These are phyloP conservation scores for Asobara japonica DNA, from an alignment of 1,140 invertebrate species.

Conservation along the genomic window DNA sequence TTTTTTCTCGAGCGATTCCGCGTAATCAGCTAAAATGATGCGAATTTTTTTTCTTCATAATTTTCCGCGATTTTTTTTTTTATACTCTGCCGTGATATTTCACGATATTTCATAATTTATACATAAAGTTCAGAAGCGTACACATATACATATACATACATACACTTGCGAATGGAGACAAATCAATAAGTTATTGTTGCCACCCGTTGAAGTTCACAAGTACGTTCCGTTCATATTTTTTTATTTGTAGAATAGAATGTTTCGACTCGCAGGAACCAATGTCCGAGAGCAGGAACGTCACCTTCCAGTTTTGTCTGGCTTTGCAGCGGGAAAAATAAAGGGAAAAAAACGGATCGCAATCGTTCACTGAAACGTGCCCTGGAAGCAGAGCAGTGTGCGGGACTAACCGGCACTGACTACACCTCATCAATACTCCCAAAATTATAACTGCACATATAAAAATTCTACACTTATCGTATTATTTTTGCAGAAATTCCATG, in stretches of 20 bases:
- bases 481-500: neutral
- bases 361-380: conserved; percentile 38
- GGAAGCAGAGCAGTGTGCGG: conserved; percentile 25
- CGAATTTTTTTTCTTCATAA: too few species aligned
- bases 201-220: too few species aligned
- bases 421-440: conserved; percentile 8
- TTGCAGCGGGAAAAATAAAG: conserved; percentile 9
- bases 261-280: neutral
- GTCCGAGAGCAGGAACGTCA: neutral
- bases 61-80: too few species aligned
- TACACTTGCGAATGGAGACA: too few species aligned
- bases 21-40: too few species aligned
- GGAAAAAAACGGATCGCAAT: conserved; percentile 31
- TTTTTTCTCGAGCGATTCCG: too few species aligned
- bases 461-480: neutral
- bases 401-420: neutral
- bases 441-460: conserved; percentile 11
- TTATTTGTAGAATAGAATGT: neutral
- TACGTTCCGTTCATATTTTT: too few species aligned
- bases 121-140: too few species aligned
- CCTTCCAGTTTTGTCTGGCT: conserved; percentile 20
- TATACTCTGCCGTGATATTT: too few species aligned
- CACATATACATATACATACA: too few species aligned
- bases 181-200: too few species aligned
- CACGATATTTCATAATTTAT: too few species aligned